Percentiles rank a stretch among this genome's conserved stretches.
phyloP scores from a whole-genome alignment of 2,797 vertebrate species.

The Australoheros facetus region DNA sequence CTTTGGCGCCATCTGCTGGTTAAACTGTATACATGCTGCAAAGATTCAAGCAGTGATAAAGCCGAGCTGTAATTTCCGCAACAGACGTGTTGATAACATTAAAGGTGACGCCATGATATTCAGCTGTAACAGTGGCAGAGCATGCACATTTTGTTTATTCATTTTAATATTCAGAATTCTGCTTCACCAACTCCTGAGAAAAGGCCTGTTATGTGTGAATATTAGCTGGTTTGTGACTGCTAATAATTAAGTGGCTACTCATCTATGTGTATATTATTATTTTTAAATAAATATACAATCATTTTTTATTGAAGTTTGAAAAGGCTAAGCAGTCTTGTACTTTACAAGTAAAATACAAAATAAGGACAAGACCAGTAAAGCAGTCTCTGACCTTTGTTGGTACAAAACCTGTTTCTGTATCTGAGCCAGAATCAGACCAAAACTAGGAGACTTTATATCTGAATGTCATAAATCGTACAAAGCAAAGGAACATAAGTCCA shows the following conservation, averaged over 20 bases:
- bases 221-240: too few species aligned
- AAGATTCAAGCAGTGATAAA: too few species aligned
- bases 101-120: background rate
- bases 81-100: background rate
- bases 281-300: too few species aligned
- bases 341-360: background rate
- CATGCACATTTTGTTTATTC: background rate
- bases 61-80: background rate
- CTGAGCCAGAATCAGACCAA: background rate
- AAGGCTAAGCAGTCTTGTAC: too few species aligned
- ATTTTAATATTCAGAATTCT: background rate
- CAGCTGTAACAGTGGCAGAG: background rate
- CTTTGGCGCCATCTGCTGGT: slow-evolving; percentile 11
- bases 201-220: too few species aligned
- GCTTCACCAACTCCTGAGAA: too few species aligned
- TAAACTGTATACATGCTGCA: background rate
- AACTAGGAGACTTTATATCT: background rate
- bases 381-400: background rate
- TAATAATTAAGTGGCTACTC: too few species aligned
- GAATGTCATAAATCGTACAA: too few species aligned
- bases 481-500: too few species aligned
- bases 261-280: too few species aligned
- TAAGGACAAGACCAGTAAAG: background rate
- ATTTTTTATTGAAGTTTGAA: too few species aligned
- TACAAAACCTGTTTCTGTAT: background rate